phyloP scores from a whole-genome alignment of 2,113 vertebrate species.

The Cyanistes caeruleus region DNA sequence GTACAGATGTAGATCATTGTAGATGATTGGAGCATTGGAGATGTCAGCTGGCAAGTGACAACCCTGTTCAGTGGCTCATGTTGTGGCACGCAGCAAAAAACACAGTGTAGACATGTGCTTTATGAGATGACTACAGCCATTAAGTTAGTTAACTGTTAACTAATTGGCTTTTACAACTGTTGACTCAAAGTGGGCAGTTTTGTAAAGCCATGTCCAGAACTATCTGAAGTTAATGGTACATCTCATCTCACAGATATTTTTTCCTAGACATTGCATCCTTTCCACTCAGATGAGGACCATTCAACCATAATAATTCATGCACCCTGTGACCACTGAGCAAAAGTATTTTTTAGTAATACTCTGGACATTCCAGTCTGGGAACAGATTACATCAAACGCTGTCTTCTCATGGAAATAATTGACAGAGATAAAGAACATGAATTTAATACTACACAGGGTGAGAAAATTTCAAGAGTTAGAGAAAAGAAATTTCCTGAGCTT shows the following conservation, averaged over 20 bases:
- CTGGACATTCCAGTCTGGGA: conserved; percentile 1
- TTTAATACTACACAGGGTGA: conserved; percentile 32
- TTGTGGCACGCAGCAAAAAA: neutral
- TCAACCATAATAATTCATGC: neutral
- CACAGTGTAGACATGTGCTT: neutral
- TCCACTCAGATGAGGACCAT: neutral
- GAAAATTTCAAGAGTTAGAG: neutral
- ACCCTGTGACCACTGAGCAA: neutral
- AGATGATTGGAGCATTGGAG: neutral
- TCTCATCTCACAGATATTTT: neutral
- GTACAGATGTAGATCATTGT: neutral
- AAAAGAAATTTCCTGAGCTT: neutral
- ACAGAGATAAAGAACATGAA: neutral
- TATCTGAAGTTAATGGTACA: neutral
- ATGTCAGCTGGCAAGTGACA: neutral
- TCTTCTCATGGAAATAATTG: conserved; percentile 17
- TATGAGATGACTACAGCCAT: neutral
- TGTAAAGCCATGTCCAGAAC: neutral
- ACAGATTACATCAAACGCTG: neutral
- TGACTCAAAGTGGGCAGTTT: neutral
- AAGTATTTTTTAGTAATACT: neutral
- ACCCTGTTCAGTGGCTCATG: neutral
- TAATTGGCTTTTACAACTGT: neutral
- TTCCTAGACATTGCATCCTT: neutral
- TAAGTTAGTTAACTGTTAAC: neutral